Evolutionary conservation across 1,140 invertebrate genomes (phyloP).

Genomic region (Steinernema feltiae): DNA sequence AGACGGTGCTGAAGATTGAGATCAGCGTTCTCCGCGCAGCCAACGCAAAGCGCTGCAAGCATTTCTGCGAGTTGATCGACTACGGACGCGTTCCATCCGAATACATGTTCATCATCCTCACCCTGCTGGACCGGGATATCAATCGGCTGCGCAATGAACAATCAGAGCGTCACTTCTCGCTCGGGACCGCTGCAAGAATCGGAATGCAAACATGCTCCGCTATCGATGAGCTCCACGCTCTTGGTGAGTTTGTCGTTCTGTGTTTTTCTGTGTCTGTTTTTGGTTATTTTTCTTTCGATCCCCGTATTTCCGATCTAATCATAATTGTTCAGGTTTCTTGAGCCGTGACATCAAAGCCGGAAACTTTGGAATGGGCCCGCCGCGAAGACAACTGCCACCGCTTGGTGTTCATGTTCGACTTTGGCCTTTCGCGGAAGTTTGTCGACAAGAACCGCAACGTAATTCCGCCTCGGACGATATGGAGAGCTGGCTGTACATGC

Average conservation of each 20-base stretch:
- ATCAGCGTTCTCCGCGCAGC: conserved; percentile 40
- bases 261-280: conserved; percentile 20
- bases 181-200: conserved; percentile 37
- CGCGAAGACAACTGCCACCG: conserved; percentile 16
- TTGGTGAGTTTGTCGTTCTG: conserved; percentile 14
- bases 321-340: conserved; percentile 16
- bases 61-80: conserved; percentile 41
- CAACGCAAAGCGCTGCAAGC: conserved; percentile 29
- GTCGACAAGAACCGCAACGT: conserved; percentile 32
- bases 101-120: conserved; percentile 42
- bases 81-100: conserved; percentile 26
- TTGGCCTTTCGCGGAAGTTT: conserved; percentile 24
- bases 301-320: not conserved
- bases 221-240: conserved; percentile 41
- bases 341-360: conserved; percentile 31
- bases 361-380: conserved; percentile 45
- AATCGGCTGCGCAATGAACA: conserved; percentile 43
- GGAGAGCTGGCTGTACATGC: conserved; percentile 45
- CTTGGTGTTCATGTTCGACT: conserved; percentile 29
- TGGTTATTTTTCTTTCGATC: not conserved
- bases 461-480: conserved; percentile 36
- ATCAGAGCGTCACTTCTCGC: conserved; percentile 34
- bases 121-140: conserved; percentile 44
- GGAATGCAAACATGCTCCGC: conserved; percentile 41
- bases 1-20: conserved; percentile 44